Evolutionary conservation across 2,113 vertebrate species (phyloP), one percentile per base, ranked within the genome.

Genomic region (Chamaetylas fuelleborni): DNA sequence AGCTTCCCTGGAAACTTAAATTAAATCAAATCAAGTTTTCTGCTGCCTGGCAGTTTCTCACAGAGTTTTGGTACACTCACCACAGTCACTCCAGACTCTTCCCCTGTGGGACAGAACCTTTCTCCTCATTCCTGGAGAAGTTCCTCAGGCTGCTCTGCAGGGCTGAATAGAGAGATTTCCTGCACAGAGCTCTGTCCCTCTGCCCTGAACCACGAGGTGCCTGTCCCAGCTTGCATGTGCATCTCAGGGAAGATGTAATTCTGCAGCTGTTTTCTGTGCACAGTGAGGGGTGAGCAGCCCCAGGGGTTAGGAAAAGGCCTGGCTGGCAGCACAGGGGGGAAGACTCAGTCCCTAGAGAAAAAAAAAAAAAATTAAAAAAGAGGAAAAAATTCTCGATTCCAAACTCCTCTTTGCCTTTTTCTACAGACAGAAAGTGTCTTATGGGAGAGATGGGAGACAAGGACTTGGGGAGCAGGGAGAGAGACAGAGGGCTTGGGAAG

Each of bases 171-270:
- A 88, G 70, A 69, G 33, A 53, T 70, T 92, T 95, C 60, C 67
- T 85, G 31, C 50, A 62, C 19, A 34, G 65, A 53, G 33, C 71
- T 64, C 57, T 66, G 82, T 77, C 79, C 74, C 74, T 90, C 40
- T 92, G 53, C 64, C 61, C 50, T 80, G 58, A 90, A 5, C 36
- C 50, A 58, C 7, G 5, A 40, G 17, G 11, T 70, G 33, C 88
- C 83, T 96, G 95, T 88, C 74, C 45, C 62, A 81, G 64, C 96
- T 83, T 92, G 95, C 79, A 61, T 6, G n/a, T 40, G 77, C 29
- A 36, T 70, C 82, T 62, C 71, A 73, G 81, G 81, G 22, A 72
- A 65, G 88, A 57, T 88, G 43, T 8, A 42, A 54, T 90, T 50
- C 88, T 95, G 93, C 90, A 94, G 74, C 65, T 82, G 66, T 43